phyloP scores from a whole-genome alignment of 2,113 vertebrate species.

The Perca fluviatilis region DNA sequence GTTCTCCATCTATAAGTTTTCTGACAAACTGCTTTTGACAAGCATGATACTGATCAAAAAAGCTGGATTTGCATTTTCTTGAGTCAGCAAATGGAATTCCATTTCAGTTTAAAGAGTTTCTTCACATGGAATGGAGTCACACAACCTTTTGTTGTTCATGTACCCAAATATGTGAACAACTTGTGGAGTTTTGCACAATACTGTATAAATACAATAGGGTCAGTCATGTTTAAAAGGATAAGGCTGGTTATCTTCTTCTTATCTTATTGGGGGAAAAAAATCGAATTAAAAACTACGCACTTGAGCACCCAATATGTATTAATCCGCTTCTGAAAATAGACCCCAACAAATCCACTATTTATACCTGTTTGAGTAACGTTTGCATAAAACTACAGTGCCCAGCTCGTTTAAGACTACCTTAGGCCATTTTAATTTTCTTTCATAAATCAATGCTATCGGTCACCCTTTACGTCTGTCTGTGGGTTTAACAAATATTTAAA shows the following conservation, averaged over 20 bases:
- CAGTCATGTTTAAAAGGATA: not conserved
- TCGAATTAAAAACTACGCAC: too few species aligned
- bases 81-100: not conserved
- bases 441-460: too few species aligned
- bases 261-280: not conserved
- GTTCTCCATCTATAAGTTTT: not conserved
- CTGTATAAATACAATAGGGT: not conserved
- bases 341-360: not conserved
- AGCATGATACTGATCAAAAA: not conserved
- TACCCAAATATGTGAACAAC: not conserved
- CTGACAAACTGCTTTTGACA: conserved; percentile 45
- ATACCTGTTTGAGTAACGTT: not conserved
- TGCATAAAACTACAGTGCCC: not conserved
- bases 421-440: too few species aligned
- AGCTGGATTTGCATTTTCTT: not conserved
- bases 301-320: too few species aligned
- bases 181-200: not conserved
- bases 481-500: too few species aligned
- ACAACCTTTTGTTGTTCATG: not conserved
- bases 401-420: not conserved
- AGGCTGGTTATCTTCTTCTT: not conserved
- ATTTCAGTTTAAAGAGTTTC: not conserved
- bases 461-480: too few species aligned
- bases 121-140: not conserved
- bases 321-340: not conserved